Evolutionary conservation across 2,797 vertebrate species (phyloP), one percentile per base, ranked within the genome.

Genomic region (Phrynocephalus guinanensis): DNA sequence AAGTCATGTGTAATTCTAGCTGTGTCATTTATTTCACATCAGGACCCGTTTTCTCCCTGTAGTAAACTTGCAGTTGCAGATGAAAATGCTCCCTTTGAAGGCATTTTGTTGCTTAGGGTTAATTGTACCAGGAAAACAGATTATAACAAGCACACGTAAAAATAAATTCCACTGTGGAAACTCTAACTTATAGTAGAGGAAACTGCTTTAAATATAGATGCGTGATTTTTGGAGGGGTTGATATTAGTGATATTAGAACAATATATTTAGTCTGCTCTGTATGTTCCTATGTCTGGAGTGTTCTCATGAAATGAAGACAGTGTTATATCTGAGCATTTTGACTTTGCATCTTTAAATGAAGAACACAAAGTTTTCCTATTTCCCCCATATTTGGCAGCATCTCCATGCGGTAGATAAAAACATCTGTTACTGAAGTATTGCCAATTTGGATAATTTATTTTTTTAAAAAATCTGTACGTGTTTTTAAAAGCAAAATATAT

Each of bases 281-380:
- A 86, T 83, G 81, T 92, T 95, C 90, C 88, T 92, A 91, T 95
- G 90, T 86, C 89, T 94, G 90, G 87, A 92, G 92, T 94, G 90
- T 88, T 94, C 86, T 95, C 91, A 91, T 94, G 93, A 95, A 95
- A 94, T 92, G 93, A 95, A 91, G 89, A 91, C 90, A 94, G 83
- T 72, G 91, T 95, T 96, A 92, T 95, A 91, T 91, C 88, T 77
- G 92, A 7, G 85, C 87, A 92, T 93, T 94, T 95, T 76, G 87
- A 85, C 83, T 93, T 82, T 89, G 50, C 33, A 91, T 88, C 88
- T 66, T 86, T 92, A 93, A 95, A 93, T 93, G 94, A 95, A 94
- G 94, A 92, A 95, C 87, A 83, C 91, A 87, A 91, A 82, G 84
- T 94, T 84, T 89, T 88, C 91, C 81, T 83, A 52, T 92, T 92